phyloP scores from a whole-genome alignment of 2,113 vertebrate species.

The Silurus asotus region DNA sequence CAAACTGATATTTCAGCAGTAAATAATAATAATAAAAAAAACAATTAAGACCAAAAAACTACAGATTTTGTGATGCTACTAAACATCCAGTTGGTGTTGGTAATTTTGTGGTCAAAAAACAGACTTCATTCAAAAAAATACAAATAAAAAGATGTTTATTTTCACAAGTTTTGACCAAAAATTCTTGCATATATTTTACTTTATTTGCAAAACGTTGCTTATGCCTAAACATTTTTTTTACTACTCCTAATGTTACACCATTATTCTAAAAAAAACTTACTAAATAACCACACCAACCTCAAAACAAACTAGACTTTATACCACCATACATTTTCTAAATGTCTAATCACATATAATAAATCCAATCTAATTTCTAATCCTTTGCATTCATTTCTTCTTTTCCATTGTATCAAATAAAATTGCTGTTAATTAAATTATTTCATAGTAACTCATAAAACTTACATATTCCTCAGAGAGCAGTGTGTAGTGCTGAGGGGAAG shows the following conservation, averaged over 20 bases:
- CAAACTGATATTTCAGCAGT: not conserved
- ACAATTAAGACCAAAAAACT: not conserved
- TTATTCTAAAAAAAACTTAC: not conserved
- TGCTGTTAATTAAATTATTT: no score
- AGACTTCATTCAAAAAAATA: no score
- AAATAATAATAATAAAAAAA: no score
- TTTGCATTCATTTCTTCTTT: not conserved
- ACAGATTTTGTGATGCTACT: not conserved
- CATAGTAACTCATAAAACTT: slow-evolving; percentile 50
- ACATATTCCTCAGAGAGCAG: slow-evolving; percentile 67
- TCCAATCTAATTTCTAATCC: not conserved
- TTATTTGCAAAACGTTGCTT: not conserved
- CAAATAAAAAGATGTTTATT: not conserved
- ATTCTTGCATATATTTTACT: not conserved
- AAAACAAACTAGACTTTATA: not conserved
- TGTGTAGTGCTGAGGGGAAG: slow-evolving; percentile 49
- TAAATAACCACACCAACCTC: not conserved
- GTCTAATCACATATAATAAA: not conserved
- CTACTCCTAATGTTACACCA: not conserved
- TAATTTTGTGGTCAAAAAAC: not conserved
- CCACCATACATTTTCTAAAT: not conserved
- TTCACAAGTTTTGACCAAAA: not conserved
- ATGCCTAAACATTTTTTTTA: not conserved
- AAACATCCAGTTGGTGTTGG: not conserved
- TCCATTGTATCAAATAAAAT: not conserved